These are phyloP conservation scores for Gobionotothen gibberifrons DNA, from an alignment of 2,797 vertebrate genomes.

Conservation along the genomic window DNA sequence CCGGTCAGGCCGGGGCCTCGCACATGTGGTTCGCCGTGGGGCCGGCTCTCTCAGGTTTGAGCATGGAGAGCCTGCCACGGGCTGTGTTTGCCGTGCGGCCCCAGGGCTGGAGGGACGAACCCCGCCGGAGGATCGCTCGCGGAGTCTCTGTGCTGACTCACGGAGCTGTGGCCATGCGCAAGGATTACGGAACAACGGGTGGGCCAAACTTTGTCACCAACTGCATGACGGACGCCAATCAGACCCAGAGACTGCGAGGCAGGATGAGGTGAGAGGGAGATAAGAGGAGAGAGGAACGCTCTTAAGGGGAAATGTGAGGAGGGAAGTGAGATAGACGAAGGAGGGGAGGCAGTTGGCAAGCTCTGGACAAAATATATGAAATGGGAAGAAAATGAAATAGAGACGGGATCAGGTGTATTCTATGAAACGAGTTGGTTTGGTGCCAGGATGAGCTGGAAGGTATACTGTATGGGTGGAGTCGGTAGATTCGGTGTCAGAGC, in stretches of 20 bases:
- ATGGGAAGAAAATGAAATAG: constrained; percentile 32
- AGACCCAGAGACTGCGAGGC: constrained; percentile 84
- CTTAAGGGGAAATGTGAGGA: constrained; percentile 5
- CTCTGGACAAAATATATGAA: constrained; percentile 32
- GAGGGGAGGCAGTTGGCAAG: constrained; percentile 25
- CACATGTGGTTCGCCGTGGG: constrained; percentile 97
- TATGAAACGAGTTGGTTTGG: constrained; percentile 44
- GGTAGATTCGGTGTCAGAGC: constrained; percentile 58
- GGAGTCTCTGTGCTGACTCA: constrained; percentile 94
- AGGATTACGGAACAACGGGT: constrained; percentile 89
- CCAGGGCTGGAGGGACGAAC: constrained; percentile 93
- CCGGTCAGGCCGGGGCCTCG: constrained; percentile 91
- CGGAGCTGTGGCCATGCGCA: constrained; percentile 91
- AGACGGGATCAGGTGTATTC: constrained; percentile 33
- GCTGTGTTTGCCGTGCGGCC: constrained; percentile 93
- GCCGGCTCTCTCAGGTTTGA: constrained; percentile 88
- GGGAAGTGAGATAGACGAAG: constrained; percentile 18
- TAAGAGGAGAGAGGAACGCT: constrained; percentile 8
- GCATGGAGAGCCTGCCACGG: constrained; percentile 86
- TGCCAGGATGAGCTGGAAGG: constrained; percentile 47
- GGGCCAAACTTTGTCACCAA: constrained; percentile 93
- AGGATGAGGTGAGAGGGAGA: constrained; percentile 81
- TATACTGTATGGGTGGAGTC: constrained; percentile 40
- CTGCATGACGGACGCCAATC: constrained; percentile 92
- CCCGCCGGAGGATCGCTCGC: constrained; percentile 88